Conservation (phyloP, 2,113 vertebrate genomes). For the Ptilorrhoa leucosticta region DNA sequence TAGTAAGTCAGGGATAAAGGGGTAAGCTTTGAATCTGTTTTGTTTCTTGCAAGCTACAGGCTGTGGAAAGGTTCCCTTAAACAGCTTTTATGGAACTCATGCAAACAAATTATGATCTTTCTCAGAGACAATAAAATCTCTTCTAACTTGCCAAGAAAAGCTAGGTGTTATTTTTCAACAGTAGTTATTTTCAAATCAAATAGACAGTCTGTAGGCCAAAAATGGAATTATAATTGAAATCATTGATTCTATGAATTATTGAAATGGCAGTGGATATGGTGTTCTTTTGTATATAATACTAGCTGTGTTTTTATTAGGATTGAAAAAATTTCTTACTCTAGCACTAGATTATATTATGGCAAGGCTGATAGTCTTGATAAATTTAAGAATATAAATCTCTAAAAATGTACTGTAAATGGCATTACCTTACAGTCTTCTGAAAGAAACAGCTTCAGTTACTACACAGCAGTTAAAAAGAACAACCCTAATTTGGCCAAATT, state of each 20-base stretch:
- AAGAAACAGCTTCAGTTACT: not conserved
- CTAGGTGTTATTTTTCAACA: not conserved
- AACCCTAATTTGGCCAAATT: not conserved
- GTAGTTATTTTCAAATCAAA: not conserved
- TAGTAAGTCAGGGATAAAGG: not conserved
- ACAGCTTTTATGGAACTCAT: not conserved
- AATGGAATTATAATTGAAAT: not conserved
- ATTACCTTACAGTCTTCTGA: not conserved
- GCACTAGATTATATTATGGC: not conserved
- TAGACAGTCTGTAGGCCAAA: not conserved
- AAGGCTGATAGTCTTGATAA: not conserved
- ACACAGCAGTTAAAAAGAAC: not conserved
- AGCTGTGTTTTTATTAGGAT: not conserved
- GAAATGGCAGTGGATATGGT: not conserved
- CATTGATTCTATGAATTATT: not conserved
- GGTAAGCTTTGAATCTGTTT: not conserved
- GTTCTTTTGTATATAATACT: not conserved
- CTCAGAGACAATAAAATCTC: not conserved
- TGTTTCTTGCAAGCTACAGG: not conserved
- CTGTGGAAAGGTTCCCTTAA: not conserved
- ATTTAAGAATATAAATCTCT: not conserved
- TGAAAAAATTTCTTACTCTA: not conserved
- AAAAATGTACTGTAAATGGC: not conserved
- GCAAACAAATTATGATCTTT: not conserved
- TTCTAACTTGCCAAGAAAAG: not conserved